Conservation (phyloP, 1,140 invertebrate genomes). For the Leptinotarsa texana region DNA sequence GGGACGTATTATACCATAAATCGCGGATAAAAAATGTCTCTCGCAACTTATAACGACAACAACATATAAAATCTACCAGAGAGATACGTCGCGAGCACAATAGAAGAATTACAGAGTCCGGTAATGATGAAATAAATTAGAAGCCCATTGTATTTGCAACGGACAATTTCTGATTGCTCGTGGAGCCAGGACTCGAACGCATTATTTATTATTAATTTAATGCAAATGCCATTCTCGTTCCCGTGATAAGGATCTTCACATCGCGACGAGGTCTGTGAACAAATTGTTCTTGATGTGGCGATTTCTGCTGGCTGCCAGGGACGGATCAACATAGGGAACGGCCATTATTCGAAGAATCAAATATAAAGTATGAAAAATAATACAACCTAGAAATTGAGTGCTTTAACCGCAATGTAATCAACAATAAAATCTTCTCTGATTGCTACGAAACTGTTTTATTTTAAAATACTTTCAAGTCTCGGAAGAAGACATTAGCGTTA, state of each 20-base stretch:
- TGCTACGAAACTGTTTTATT: too few relatives aligned
- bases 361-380: too few relatives aligned
- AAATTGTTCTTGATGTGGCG: slow-evolving; percentile 3
- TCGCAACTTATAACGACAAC: background rate
- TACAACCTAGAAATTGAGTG: too few relatives aligned
- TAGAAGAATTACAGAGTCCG: background rate
- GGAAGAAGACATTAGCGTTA: too few relatives aligned
- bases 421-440: too few relatives aligned
- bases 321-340: background rate
- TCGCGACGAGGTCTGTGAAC: background rate
- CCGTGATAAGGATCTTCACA: background rate
- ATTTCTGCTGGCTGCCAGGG: background rate
- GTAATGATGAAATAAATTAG: slow-evolving; percentile 8
- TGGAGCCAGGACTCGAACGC: background rate
- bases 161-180: background rate
- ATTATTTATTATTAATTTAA: slow-evolving; percentile 9
- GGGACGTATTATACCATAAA: slow-evolving; percentile 3
- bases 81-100: background rate
- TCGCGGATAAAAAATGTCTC: background rate
- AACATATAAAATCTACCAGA: background rate
- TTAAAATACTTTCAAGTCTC: too few relatives aligned
- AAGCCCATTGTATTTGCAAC: slow-evolving; percentile 4
- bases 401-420: too few relatives aligned
- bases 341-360: too few relatives aligned
- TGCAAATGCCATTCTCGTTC: slow-evolving; percentile 5